A percentile compares a stretch with the other conserved stretches of the same genome.
Evolutionary conservation across 2,113 vertebrate species (phyloP).

Genomic region (Numenius arquata): DNA sequence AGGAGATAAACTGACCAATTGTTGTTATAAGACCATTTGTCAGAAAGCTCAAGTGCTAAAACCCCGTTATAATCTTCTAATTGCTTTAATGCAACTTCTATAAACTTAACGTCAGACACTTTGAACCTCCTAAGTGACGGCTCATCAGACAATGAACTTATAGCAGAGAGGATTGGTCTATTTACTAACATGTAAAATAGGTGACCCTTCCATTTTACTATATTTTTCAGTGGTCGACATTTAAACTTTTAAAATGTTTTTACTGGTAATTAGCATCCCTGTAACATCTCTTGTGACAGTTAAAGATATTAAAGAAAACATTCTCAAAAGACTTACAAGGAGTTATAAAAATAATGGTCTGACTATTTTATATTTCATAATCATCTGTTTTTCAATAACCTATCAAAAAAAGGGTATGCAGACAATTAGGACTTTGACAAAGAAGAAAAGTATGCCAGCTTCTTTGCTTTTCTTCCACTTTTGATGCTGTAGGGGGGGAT

Average conservation of each 20-base stretch:
- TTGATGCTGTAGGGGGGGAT: neutral
- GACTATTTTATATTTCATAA: neutral
- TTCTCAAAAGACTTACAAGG: neutral
- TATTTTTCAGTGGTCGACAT: neutral
- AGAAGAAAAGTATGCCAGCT: neutral
- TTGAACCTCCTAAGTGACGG: neutral
- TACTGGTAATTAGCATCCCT: neutral
- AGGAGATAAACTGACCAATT: constrained; percentile 64
- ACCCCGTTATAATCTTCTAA: constrained; percentile 6
- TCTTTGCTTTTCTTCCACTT: neutral
- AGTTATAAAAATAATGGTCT: neutral
- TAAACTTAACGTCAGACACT: neutral
- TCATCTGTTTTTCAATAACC: neutral
- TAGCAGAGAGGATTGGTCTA: neutral
- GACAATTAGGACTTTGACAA: neutral
- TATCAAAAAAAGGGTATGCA: neutral
- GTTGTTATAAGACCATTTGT: constrained; percentile 46
- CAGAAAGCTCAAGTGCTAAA: constrained; percentile 34
- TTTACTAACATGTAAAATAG: neutral
- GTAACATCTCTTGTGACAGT: neutral
- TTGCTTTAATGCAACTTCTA: neutral
- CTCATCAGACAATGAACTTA: neutral
- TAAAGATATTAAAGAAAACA: neutral
- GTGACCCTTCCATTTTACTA: neutral
- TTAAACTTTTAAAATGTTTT: neutral